A percentile compares a stretch with the other conserved stretches of the same genome.
phyloP scores from a whole-genome alignment of 2,797 vertebrate species.

The Psittacula echo region DNA sequence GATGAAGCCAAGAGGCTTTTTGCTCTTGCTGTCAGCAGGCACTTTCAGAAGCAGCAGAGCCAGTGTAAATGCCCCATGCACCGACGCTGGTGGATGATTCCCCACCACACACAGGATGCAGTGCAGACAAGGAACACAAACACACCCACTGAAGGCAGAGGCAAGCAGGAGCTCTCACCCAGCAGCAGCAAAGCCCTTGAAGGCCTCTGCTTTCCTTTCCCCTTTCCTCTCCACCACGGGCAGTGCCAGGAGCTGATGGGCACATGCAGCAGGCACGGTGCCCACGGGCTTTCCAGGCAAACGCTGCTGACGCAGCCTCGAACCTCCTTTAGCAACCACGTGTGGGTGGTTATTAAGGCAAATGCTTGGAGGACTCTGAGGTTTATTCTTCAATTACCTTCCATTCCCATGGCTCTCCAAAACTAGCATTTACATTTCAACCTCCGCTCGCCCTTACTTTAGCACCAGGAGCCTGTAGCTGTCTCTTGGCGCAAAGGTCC shows the following conservation, averaged over 20 bases:
- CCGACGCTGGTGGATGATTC: neutral
- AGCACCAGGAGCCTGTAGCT: neutral
- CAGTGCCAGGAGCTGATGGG: neutral
- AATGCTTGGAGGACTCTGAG: neutral
- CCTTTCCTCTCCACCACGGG: fast-evolving
- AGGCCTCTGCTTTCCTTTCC: neutral
- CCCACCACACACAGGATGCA: fast-evolving
- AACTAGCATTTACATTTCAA: neutral
- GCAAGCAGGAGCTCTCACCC: neutral
- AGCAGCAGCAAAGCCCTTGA: neutral
- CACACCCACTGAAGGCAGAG: neutral
- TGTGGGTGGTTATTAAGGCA: neutral
- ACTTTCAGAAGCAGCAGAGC: neutral
- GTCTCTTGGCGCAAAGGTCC: neutral
- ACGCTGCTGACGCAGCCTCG: neutral
- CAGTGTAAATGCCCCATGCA: neutral
- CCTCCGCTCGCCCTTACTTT: neutral
- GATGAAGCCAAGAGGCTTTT: neutral
- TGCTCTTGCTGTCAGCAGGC: neutral
- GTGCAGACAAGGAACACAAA: neutral
- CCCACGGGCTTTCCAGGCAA: neutral
- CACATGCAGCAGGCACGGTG: fast-evolving
- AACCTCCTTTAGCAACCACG: neutral
- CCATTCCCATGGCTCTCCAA: neutral
- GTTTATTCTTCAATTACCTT: neutral